Conservation (phyloP, 2,888 invertebrate genomes). For the Diaprepes abbreviatus region DNA sequence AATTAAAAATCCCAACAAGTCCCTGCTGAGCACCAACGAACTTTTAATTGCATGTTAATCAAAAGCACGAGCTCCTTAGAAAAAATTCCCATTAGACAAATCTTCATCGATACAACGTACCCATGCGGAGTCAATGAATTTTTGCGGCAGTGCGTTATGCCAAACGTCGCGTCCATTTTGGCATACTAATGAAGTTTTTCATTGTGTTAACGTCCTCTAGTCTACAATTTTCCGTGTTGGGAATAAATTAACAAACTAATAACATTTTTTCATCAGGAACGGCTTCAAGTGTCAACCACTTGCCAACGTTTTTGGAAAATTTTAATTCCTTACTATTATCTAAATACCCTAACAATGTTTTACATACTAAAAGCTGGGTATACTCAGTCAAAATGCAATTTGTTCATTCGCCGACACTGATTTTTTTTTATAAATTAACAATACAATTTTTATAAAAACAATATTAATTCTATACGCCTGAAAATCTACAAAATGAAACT, state of each 20-base stretch:
- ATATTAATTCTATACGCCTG: too few species aligned
- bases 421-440: too few species aligned
- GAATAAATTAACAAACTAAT: constrained; percentile 29
- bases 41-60: constrained; percentile 18
- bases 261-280: background rate
- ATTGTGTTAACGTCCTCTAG: constrained; percentile 34
- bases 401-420: too few species aligned
- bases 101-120: constrained; percentile 11
- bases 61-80: constrained; percentile 4
- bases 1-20: background rate
- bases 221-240: constrained; percentile 31
- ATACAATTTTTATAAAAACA: too few species aligned
- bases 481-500: too few species aligned
- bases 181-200: constrained; percentile 30
- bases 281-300: too few species aligned
- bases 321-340: too few species aligned
- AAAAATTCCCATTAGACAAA: constrained; percentile 19
- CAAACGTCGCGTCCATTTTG: constrained; percentile 1
- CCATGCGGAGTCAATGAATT: constrained; percentile 5
- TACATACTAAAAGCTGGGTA: too few species aligned
- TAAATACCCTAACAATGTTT: too few species aligned
- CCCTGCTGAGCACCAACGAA: background rate
- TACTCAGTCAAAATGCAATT: too few species aligned
- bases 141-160: constrained; percentile 16
- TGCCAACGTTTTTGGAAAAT: too few species aligned